Conservation (phyloP, 1,140 invertebrate species). For the Drosophila tsacasi region DNA sequence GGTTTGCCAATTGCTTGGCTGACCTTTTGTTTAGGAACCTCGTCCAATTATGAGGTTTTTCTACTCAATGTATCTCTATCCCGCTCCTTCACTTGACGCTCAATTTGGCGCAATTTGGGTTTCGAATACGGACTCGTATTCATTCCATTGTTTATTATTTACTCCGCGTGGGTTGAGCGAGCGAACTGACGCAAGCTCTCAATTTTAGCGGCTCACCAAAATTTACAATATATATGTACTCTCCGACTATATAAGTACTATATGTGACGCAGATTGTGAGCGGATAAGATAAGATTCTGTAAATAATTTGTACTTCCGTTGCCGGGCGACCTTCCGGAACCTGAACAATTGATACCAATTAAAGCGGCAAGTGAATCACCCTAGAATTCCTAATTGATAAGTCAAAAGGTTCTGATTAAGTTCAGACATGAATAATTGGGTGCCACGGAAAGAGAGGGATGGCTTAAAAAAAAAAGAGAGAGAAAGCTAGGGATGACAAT, state of each 20-base stretch:
- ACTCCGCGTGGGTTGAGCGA: constrained; percentile 52
- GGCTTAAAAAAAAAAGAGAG: not conserved
- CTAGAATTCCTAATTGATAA: constrained; percentile 66
- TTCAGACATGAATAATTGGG: constrained; percentile 33
- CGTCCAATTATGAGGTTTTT: constrained; percentile 72
- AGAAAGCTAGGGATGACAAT: not conserved
- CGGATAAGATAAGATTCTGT: constrained; percentile 45
- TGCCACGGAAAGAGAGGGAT: not conserved
- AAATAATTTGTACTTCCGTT: constrained; percentile 48
- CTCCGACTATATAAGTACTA: constrained; percentile 3
- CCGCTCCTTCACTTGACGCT: constrained; percentile 43
- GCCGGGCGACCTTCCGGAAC: constrained; percentile 56
- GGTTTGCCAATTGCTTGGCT: constrained; percentile 64
- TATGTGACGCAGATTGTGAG: constrained; percentile 30
- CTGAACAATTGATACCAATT: constrained; percentile 41
- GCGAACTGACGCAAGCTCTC: constrained; percentile 64
- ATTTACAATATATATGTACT: constrained; percentile 35
- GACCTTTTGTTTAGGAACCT: constrained; percentile 75
- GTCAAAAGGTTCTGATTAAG: constrained; percentile 69
- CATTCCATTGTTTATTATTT: constrained; percentile 50
- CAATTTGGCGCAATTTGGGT: constrained; percentile 62
- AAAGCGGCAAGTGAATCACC: constrained; percentile 54
- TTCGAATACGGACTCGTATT: constrained; percentile 37
- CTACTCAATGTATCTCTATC: constrained; percentile 11
- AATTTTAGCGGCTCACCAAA: constrained; percentile 53